Percentiles rank a stretch among this genome's conserved stretches.
phyloP scores from a whole-genome alignment of 2,888 invertebrate genomes.

The Leucophora obtusa region DNA sequence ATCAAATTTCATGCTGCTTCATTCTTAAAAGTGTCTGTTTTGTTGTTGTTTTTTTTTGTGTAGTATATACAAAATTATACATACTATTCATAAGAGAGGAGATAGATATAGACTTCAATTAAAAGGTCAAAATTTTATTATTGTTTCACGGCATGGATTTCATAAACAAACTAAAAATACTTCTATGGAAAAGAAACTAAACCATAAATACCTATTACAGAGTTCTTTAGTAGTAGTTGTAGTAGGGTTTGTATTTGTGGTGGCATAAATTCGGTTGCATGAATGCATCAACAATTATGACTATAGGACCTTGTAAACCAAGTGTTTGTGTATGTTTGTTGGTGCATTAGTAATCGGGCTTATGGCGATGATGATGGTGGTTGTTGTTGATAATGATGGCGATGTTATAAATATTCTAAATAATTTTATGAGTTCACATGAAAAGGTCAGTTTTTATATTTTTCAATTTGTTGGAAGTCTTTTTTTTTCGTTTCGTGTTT shows the following conservation, averaged over 20 bases:
- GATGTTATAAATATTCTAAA: slow-evolving; percentile 56
- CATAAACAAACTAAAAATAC: slow-evolving; percentile 3
- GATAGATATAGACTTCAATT: slow-evolving; percentile 43
- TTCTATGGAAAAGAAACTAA: slow-evolving; percentile 28
- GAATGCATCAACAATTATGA: slow-evolving; percentile 52
- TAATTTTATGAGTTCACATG: slow-evolving; percentile 60
- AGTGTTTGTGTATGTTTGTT: slow-evolving; percentile 13
- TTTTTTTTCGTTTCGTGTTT: slow-evolving; percentile 15
- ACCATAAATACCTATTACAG: slow-evolving; percentile 36
- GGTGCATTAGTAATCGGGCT: slow-evolving; percentile 40
- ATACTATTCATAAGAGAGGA: slow-evolving; percentile 9
- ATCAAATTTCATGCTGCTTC: slow-evolving; percentile 61
- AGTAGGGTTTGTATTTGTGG: not conserved
- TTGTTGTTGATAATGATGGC: slow-evolving; percentile 4
- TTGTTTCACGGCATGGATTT: slow-evolving; percentile 45
- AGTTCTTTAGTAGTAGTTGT: slow-evolving; percentile 1
- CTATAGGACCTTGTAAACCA: slow-evolving; percentile 37
- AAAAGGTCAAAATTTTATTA: slow-evolving; percentile 59
- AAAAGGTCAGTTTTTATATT: slow-evolving; percentile 57
- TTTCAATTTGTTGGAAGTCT: slow-evolving; percentile 39
- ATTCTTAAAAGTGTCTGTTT: slow-evolving; percentile 41
- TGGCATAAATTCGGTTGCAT: slow-evolving; percentile 36
- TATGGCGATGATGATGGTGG: slow-evolving; percentile 12
- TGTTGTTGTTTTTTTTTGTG: slow-evolving; percentile 14
- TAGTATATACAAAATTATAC: slow-evolving; percentile 35